Conservation (phyloP, 2,797 vertebrate genomes). For the Hozukius guyotensis region DNA sequence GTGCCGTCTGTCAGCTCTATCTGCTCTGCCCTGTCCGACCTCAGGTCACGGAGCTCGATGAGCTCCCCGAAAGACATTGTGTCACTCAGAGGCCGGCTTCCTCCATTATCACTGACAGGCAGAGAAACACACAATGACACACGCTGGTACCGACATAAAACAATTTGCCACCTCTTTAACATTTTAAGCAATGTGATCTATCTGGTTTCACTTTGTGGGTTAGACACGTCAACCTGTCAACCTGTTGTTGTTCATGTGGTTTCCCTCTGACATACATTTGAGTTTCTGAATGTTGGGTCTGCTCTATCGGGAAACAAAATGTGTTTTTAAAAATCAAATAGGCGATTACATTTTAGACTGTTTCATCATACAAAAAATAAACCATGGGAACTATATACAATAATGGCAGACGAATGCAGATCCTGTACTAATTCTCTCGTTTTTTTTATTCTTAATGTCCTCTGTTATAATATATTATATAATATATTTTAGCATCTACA, state of each 20-base stretch:
- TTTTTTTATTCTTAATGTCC: too few relatives aligned
- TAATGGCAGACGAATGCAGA: too few relatives aligned
- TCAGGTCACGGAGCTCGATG: conserved; percentile 90
- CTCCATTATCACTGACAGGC: conserved; percentile 42
- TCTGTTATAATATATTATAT: too few relatives aligned
- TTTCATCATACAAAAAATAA: too few relatives aligned
- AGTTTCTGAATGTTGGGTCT: neutral
- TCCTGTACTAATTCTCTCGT: too few relatives aligned
- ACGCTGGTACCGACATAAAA: neutral
- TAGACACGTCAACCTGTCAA: neutral
- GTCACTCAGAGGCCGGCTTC: conserved; percentile 56
- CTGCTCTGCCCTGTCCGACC: conserved; percentile 57
- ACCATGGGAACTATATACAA: fast-evolving
- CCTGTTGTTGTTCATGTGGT: neutral
- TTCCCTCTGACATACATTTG: neutral
- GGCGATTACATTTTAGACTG: too few relatives aligned
- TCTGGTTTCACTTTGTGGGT: neutral
- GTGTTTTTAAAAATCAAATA: too few relatives aligned
- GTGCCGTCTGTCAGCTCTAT: conserved; percentile 69
- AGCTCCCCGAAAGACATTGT: conserved; percentile 83
- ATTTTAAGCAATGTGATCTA: neutral
- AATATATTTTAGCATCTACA: too few relatives aligned
- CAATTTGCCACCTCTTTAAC: neutral
- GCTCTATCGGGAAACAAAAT: too few relatives aligned
- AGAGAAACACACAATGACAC: conserved; percentile 3